phyloP scores from a whole-genome alignment of 2,113 vertebrate genomes.

The Cyphotilapia sp. region DNA sequence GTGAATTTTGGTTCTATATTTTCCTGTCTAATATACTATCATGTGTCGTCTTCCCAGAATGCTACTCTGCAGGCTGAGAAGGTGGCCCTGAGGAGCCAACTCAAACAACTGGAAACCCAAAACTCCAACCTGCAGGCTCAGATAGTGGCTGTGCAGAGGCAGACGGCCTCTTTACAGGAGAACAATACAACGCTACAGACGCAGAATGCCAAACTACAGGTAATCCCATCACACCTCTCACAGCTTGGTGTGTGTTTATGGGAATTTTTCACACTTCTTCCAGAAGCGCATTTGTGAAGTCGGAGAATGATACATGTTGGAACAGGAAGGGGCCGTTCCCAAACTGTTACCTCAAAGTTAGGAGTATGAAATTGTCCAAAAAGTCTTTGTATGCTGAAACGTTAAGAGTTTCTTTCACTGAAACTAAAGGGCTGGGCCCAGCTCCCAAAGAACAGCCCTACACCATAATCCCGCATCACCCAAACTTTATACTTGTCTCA shows the following conservation, averaged over 20 bases:
- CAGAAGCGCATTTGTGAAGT: background rate
- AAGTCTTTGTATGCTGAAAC: background rate
- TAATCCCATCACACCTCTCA: conserved; percentile 10
- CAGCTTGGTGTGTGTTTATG: background rate
- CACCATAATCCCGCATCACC: background rate
- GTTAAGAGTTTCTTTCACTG: background rate
- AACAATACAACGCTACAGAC: conserved; percentile 94
- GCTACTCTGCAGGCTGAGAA: conserved; percentile 97
- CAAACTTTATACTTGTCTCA: background rate
- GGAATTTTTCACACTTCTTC: background rate
- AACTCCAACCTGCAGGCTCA: conserved; percentile 94
- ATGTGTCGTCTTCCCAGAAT: conserved; percentile 73
- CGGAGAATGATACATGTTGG: background rate
- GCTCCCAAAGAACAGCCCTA: background rate
- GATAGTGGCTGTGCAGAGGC: conserved; percentile 91
- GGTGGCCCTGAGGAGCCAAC: conserved; percentile 88
- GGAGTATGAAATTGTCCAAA: background rate
- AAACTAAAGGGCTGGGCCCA: background rate
- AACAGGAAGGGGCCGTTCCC: background rate
- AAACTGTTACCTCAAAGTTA: background rate
- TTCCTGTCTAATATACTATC: background rate
- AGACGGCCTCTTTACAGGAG: conserved; percentile 90
- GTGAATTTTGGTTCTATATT: background rate
- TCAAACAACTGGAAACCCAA: conserved; percentile 93
- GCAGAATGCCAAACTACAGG: conserved; percentile 97